Percentiles rank a stretch among this genome's conserved stretches.
Evolutionary conservation across 2,113 vertebrate genomes (phyloP).

Genomic region (Aldabrachelys gigantea): DNA sequence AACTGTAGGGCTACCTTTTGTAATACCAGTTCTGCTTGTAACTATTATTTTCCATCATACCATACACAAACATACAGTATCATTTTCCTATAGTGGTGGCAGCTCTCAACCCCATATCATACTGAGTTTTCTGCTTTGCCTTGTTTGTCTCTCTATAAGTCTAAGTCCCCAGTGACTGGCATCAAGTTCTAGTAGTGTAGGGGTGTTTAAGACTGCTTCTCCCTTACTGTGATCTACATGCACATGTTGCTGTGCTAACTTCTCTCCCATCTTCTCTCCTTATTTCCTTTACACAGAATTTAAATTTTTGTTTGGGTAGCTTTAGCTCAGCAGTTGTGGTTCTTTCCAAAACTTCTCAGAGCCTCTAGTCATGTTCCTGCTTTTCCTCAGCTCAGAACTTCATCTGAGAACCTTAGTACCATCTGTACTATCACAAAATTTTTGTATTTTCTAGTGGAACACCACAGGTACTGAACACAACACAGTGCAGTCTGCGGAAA

Average conservation of each 20-base stretch:
- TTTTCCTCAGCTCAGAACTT: neutral
- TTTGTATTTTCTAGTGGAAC: neutral
- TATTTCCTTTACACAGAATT: neutral
- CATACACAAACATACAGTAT: neutral
- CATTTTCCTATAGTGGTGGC: neutral
- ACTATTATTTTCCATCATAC: neutral
- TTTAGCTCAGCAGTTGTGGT: neutral
- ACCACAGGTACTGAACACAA: neutral
- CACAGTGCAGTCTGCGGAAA: neutral
- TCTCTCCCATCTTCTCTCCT: neutral
- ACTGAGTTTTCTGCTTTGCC: neutral
- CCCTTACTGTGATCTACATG: neutral
- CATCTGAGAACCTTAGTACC: neutral
- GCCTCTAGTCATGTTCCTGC: neutral
- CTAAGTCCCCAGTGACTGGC: neutral
- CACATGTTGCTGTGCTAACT: neutral
- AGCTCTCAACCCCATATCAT: neutral
- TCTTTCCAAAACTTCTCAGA: neutral
- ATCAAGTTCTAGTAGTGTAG: neutral
- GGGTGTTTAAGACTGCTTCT: neutral
- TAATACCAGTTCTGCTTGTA: neutral
- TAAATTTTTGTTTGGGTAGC: neutral
- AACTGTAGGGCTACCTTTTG: neutral
- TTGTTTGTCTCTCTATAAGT: neutral
- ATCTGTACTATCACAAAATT: neutral